These are phyloP conservation scores for Takifugu rubripes DNA, from an alignment of 2,797 vertebrate species.

Conservation along the genomic window DNA sequence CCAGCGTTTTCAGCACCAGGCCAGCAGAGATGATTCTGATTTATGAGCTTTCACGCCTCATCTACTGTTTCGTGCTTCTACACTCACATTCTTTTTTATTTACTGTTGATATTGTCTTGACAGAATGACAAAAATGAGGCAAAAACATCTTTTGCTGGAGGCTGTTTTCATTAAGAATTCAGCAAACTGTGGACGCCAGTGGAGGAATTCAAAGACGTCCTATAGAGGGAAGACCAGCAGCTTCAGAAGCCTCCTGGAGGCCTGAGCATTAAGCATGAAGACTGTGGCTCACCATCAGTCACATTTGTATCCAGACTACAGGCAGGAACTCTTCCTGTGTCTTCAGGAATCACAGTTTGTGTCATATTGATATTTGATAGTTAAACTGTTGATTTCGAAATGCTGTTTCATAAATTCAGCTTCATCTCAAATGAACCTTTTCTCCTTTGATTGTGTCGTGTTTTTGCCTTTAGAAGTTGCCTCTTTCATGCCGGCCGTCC, in stretches of 20 bases:
- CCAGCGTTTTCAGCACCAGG: constrained; percentile 5
- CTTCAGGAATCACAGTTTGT: no score
- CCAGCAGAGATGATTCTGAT: constrained; percentile 29
- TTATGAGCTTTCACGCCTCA: constrained; percentile 35
- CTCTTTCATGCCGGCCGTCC: no score
- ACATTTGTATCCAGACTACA: no score
- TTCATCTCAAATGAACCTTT: no score
- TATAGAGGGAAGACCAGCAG: constrained; percentile 18
- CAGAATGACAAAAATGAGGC: constrained; percentile 6
- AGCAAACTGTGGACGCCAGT: constrained; percentile 13
- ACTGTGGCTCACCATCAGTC: background rate
- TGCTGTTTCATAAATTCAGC: no score
- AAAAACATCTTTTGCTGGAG: constrained; percentile 18
- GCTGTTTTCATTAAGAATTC: constrained; percentile 23
- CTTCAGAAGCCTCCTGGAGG: constrained; percentile 16
- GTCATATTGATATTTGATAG: no score
- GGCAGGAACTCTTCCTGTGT: no score
- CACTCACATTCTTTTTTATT: background rate
- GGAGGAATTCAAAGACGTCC: constrained; percentile 5
- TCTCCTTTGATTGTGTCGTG: no score
- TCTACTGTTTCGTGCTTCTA: constrained; percentile 24
- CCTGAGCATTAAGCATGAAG: constrained; percentile 5
- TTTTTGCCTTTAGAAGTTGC: no score
- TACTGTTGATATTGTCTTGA: constrained; percentile 12
- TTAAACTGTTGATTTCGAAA: no score